Percentiles rank a stretch among this genome's conserved stretches.
Evolutionary conservation across 1,140 invertebrate species (phyloP).

Genomic region (Lasioglossum baleicum): DNA sequence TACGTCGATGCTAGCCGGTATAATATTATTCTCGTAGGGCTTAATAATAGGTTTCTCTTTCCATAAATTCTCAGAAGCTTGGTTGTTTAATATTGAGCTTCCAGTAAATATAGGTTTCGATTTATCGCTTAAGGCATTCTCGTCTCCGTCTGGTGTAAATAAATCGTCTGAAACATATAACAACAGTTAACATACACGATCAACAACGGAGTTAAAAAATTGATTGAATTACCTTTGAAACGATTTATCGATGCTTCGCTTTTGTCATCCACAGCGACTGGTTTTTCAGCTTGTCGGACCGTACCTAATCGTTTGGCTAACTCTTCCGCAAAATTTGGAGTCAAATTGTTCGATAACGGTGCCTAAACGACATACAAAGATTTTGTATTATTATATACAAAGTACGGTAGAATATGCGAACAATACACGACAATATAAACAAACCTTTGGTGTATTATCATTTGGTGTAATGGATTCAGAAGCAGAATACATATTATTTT

Average conservation of each 20-base stretch:
- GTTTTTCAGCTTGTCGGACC: conserved; percentile 71
- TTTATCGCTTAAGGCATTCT: conserved; percentile 53
- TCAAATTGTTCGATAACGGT: conserved; percentile 59
- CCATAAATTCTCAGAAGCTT: conserved; percentile 63
- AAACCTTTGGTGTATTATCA: conserved; percentile 48
- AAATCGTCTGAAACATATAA: conserved; percentile 65
- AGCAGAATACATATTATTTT: conserved; percentile 68
- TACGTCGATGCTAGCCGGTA: conserved; percentile 74
- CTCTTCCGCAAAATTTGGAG: conserved; percentile 82
- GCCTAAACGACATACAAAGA: conserved; percentile 55
- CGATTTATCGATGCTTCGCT: conserved; percentile 70
- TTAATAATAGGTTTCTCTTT: conserved; percentile 63
- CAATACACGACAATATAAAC: neutral
- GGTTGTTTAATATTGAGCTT: conserved; percentile 66
- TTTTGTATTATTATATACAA: conserved; percentile 6
- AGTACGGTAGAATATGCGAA: neutral
- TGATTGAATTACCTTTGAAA: conserved; percentile 64
- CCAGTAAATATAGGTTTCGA: conserved; percentile 55
- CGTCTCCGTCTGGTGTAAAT: conserved; percentile 64
- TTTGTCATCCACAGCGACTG: conserved; percentile 55
- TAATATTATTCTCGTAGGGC: conserved; percentile 70
- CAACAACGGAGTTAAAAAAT: neutral
- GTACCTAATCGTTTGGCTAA: conserved; percentile 82
- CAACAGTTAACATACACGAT: neutral
- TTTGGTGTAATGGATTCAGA: conserved; percentile 64